phyloP scores from a whole-genome alignment of 2,113 vertebrate genomes.

The Aleadryas rufinucha region DNA sequence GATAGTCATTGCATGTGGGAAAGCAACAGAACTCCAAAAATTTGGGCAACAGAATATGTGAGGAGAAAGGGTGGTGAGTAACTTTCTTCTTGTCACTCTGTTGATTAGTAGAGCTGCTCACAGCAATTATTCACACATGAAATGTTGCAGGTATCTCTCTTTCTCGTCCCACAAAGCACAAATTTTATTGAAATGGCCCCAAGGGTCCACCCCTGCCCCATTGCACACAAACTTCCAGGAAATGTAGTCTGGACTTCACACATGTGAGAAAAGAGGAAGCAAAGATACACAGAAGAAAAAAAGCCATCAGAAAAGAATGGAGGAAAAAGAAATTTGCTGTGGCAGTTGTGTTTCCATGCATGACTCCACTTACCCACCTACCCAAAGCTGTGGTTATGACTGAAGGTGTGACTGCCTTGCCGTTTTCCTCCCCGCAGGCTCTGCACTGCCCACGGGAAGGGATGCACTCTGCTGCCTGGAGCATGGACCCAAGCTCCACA shows the following conservation, averaged over 20 bases:
- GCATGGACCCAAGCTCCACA: not conserved
- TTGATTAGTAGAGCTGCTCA: not conserved
- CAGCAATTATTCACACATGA: not conserved
- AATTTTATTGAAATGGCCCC: not conserved
- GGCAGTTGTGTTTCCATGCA: not conserved
- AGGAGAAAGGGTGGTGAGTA: not conserved
- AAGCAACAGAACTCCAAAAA: not conserved
- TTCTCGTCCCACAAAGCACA: not conserved
- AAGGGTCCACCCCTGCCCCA: no score
- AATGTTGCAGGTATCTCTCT: not conserved
- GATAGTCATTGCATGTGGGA: not conserved
- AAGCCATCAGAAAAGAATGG: accelerated
- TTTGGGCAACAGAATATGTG: not conserved
- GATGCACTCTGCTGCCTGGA: no score
- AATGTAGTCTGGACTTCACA: not conserved
- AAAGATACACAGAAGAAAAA: not conserved
- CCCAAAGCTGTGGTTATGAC: not conserved
- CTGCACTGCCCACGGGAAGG: not conserved
- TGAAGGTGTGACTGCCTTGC: not conserved
- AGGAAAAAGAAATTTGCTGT: not conserved
- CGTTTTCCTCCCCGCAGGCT: not conserved
- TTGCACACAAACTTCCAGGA: not conserved
- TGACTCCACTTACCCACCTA: no score
- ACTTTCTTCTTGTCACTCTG: not conserved
- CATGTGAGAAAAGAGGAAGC: not conserved